Evolutionary conservation across 2,113 vertebrate species (phyloP), one percentile per base, ranked within the genome.

Genomic region (Scomber scombrus): DNA sequence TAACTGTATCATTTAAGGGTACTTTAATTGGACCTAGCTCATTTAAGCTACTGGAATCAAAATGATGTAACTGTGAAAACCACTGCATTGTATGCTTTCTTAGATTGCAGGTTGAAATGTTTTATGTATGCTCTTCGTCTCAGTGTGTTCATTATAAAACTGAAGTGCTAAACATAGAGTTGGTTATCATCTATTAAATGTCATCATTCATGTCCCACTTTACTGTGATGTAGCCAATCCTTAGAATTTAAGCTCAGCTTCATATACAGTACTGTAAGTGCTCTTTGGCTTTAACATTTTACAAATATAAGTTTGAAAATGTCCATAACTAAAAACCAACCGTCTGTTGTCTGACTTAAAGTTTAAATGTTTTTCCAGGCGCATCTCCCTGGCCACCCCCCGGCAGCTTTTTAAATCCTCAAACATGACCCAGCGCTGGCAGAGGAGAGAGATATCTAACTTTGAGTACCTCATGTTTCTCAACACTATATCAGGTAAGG

Each of bases 361-460:
- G 16, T 56, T 34, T 15, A 15, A 64, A 58, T 77, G 11, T 70
- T 51, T 75, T 93, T 82, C 68, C 91, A 99, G 98, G 92, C 96
- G 98, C 86, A 97, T 99, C 89, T 99, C 98, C 49, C 85, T 99
- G 92, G 98, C 97, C 76, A 98, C 96, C 46, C 96, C 98, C 9
- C 95, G 97, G 26, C 98, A 99, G 91, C 97, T 99, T 92, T 99
- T 99, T 94, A 99, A 99, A 90, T 98, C 98, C 62, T 99, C 98
- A 86, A 99, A 99, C 92, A 99, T 99, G 98, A 99, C 98, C 90
- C 98, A 99, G 91, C 97, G 97, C 81, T 99, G 98, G 98, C 98
- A 99, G 93, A 94, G 98, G 90, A 94, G 98, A 64, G 98, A 99
- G 89, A 99, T 99, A 88, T 99, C 98, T 71, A 99, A 99, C 95